Evolutionary conservation across 2,113 vertebrate genomes (phyloP).

Genomic region (Rhabdomys dilectus): DNA sequence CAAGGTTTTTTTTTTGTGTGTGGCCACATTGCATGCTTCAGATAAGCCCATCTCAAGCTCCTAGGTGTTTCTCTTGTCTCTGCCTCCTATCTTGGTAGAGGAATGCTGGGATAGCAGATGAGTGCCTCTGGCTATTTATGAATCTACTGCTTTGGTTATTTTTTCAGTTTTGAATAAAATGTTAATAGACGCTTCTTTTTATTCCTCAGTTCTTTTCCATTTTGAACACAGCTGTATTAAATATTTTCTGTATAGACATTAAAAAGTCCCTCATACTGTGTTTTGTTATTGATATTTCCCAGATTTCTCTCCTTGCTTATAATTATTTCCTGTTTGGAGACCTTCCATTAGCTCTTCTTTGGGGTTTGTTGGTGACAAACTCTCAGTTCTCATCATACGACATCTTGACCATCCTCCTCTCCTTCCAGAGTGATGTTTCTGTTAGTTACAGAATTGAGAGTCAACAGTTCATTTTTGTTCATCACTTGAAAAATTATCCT

Average conservation of each 20-base stretch:
- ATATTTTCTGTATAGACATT: background rate
- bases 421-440: background rate
- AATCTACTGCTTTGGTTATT: background rate
- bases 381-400: background rate
- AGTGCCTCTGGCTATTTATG: background rate
- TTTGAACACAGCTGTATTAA: background rate
- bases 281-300: background rate
- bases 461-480: background rate
- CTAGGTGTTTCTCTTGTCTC: background rate
- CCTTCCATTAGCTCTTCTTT: background rate
- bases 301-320: background rate
- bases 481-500: background rate
- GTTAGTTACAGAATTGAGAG: background rate
- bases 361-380: background rate
- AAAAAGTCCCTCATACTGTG: background rate
- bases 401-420: background rate
- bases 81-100: too few relatives aligned
- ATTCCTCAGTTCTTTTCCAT: background rate
- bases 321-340: background rate
- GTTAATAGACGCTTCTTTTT: background rate
- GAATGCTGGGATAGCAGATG: background rate
- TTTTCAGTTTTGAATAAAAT: background rate
- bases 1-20: background rate
- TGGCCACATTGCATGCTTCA: background rate
- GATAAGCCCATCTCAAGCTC: background rate